These are phyloP conservation scores for Panthera uncia DNA, from an alignment of 2,113 vertebrate species.

Conservation along the genomic window DNA sequence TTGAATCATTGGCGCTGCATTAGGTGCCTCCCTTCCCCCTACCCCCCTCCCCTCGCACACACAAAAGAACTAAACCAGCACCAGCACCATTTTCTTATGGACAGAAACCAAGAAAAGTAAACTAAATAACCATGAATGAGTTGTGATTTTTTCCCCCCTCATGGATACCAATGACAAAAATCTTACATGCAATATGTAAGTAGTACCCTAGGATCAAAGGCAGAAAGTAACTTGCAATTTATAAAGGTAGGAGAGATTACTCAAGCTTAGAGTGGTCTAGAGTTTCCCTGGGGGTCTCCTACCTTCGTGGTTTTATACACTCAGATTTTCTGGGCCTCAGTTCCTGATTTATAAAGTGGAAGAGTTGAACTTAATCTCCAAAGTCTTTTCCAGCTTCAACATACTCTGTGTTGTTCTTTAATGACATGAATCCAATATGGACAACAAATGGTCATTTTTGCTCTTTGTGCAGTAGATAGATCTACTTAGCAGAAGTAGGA, in stretches of 20 bases:
- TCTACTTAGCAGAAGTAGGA: neutral
- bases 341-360: neutral
- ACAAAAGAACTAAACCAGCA: neutral
- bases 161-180: neutral
- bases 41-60: too few species aligned
- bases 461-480: neutral
- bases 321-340: neutral
- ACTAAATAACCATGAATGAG: neutral
- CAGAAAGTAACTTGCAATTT: neutral
- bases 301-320: neutral
- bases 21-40: neutral
- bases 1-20: neutral
- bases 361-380: neutral
- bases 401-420: neutral
- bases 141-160: neutral
- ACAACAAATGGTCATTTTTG: neutral
- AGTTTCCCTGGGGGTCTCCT: neutral
- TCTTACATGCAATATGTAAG: neutral
- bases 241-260: neutral
- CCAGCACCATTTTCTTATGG: neutral
- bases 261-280: neutral
- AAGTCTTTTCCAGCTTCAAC: neutral
- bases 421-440: neutral
- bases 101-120: neutral
- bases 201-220: neutral